A percentile compares a stretch with the other conserved stretches of the same genome.
Evolutionary conservation across 35 echinoderm and acorn worm species (phyloP).

Genomic region (Lytechinus pictus): DNA sequence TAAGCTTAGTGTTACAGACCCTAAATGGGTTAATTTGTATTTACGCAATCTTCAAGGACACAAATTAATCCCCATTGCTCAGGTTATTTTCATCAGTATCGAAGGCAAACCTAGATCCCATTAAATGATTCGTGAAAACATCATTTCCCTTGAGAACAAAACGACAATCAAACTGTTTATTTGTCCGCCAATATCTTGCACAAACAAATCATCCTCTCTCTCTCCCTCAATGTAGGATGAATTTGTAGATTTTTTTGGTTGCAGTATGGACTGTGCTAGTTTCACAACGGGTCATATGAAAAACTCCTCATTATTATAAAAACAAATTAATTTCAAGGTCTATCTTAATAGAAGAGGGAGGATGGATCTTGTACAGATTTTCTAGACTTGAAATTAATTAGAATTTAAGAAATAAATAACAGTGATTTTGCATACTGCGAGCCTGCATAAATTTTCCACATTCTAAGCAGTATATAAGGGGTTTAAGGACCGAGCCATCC

Average conservation of each 20-base stretch:
- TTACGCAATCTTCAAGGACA: background rate
- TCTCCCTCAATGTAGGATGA: background rate
- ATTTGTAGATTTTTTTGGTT: background rate
- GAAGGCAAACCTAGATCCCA: background rate
- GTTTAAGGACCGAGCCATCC: no score
- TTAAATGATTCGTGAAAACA: background rate
- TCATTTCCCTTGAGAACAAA: background rate
- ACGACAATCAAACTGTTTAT: background rate
- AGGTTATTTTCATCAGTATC: background rate
- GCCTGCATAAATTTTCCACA: no score
- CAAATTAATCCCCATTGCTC: background rate
- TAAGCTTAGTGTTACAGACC: background rate
- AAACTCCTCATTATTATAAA: background rate
- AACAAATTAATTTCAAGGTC: background rate
- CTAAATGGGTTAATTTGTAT: background rate
- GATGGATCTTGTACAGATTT: background rate
- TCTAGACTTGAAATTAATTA: background rate
- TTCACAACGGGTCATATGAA: no score
- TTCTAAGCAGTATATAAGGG: no score
- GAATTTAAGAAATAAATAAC: background rate
- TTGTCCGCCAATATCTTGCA: background rate
- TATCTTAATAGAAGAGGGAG: background rate
- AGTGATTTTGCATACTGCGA: background rate
- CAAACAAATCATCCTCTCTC: background rate
- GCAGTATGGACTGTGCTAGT: no score